Conservation (phyloP, 2,888 invertebrate species). For the Hedychridium roseum region DNA sequence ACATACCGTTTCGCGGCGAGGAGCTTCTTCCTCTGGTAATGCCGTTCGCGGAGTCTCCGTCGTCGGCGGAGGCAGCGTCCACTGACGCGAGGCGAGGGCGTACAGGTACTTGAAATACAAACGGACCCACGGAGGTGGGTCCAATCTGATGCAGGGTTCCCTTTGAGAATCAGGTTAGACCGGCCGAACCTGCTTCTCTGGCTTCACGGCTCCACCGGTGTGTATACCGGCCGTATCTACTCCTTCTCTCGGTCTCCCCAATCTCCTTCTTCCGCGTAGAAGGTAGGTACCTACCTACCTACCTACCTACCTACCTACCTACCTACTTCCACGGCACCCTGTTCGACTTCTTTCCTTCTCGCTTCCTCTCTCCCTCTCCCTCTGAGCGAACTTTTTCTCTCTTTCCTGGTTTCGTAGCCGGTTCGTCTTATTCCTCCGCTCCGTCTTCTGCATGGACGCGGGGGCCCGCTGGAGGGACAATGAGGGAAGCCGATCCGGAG, state of each 20-base stretch:
- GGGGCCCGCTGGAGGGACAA: too few relatives aligned
- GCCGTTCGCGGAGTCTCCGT: slow-evolving; percentile 32
- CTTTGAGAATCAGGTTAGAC: slow-evolving; percentile 64
- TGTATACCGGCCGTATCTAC: slow-evolving; percentile 44
- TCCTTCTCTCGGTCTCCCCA: slow-evolving; percentile 45
- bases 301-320: slow-evolving; percentile 26
- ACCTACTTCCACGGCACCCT: slow-evolving; percentile 12
- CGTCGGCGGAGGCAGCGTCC: slow-evolving; percentile 45
- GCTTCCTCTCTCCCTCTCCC: not conserved
- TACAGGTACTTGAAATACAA: slow-evolving; percentile 62
- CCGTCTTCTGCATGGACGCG: too few relatives aligned
- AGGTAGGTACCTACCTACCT: slow-evolving; percentile 48
- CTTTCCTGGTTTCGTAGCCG: not conserved
- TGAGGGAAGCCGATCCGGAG: not conserved
- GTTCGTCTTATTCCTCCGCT: slow-evolving; percentile 6
- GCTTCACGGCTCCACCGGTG: slow-evolving; percentile 49
- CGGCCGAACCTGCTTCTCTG: slow-evolving; percentile 63
- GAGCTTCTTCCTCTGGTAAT: slow-evolving; percentile 22
- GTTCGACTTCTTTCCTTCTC: slow-evolving; percentile 6
- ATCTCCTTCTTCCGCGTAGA: slow-evolving; percentile 55
- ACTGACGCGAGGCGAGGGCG: slow-evolving; percentile 56
- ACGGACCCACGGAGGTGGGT: slow-evolving; percentile 60
- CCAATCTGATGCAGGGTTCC: slow-evolving; percentile 60
- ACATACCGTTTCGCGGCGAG: slow-evolving; percentile 8
- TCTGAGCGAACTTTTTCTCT: not conserved